Conservation (phyloP, 2,888 invertebrate species). For the Osedax fenrisi region DNA sequence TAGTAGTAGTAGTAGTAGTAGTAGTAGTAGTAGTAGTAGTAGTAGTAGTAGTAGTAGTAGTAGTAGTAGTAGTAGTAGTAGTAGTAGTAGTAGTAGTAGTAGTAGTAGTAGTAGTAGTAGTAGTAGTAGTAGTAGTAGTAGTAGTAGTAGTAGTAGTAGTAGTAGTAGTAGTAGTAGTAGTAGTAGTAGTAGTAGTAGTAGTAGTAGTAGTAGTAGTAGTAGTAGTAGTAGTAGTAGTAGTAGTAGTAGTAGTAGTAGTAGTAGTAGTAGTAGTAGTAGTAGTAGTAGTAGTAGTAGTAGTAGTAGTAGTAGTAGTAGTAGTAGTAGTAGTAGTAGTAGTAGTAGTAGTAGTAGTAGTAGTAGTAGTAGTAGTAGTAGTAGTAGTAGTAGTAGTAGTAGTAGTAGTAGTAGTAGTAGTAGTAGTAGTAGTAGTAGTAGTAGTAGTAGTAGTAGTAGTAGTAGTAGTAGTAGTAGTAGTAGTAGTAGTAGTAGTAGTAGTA, state of each 20-base stretch:
- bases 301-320: constrained; percentile 13
- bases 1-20: constrained; percentile 20
- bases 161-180: too few relatives aligned
- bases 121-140: neutral
- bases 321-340: neutral
- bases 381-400: constrained; percentile 17
- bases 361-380: constrained; percentile 18
- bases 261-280: too few relatives aligned
- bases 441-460: constrained; percentile 11
- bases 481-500: constrained; percentile 16
- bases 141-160: too few relatives aligned
- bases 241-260: too few relatives aligned
- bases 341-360: constrained; percentile 18
- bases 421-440: constrained; percentile 6
- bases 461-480: constrained; percentile 9
- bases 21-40: neutral
- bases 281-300: constrained; percentile 12
- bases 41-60: neutral
- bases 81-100: constrained; percentile 21
- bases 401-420: constrained; percentile 14
- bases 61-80: neutral
- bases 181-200: too few relatives aligned
- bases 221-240: too few relatives aligned
- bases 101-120: constrained; percentile 17
- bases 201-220: too few relatives aligned